Percentiles rank a stretch among this genome's conserved stretches.
phyloP scores from a whole-genome alignment of 2,113 vertebrate genomes.

The Cnemophilus loriae region DNA sequence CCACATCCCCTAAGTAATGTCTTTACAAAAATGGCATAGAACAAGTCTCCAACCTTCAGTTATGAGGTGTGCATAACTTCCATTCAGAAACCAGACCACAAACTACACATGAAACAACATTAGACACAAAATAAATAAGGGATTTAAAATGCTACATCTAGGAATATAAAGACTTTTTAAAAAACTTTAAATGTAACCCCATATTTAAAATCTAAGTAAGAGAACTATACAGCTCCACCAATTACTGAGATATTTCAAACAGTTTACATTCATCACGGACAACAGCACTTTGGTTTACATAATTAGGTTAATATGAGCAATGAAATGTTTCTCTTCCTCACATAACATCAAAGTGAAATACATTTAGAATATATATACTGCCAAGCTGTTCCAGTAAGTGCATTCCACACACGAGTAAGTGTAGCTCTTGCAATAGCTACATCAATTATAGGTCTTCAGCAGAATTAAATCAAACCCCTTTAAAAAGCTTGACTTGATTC shows the following conservation, averaged over 20 bases:
- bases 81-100: neutral
- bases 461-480: neutral
- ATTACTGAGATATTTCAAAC: slow-evolving; percentile 39
- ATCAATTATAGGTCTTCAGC: neutral
- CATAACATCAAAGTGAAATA: slow-evolving; percentile 33
- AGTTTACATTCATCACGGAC: slow-evolving; percentile 52
- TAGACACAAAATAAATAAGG: slow-evolving; percentile 41
- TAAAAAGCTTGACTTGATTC: slow-evolving; percentile 18
- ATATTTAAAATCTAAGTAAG: slow-evolving; percentile 6
- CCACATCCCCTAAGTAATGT: neutral
- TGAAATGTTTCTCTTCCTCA: slow-evolving; percentile 17
- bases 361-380: neutral
- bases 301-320: slow-evolving; percentile 46
- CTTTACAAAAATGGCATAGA: neutral
- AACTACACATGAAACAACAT: slow-evolving; percentile 12
- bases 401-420: neutral
- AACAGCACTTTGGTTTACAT: slow-evolving; percentile 56
- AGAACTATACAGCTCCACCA: slow-evolving; percentile 23
- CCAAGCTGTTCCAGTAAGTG: neutral
- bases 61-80: neutral
- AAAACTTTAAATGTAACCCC: slow-evolving; percentile 13
- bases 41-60: neutral
- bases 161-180: neutral
- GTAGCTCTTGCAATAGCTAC: neutral
- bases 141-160: slow-evolving; percentile 26